phyloP scores from a whole-genome alignment of 1,140 invertebrate genomes.

The Atta colombica region DNA sequence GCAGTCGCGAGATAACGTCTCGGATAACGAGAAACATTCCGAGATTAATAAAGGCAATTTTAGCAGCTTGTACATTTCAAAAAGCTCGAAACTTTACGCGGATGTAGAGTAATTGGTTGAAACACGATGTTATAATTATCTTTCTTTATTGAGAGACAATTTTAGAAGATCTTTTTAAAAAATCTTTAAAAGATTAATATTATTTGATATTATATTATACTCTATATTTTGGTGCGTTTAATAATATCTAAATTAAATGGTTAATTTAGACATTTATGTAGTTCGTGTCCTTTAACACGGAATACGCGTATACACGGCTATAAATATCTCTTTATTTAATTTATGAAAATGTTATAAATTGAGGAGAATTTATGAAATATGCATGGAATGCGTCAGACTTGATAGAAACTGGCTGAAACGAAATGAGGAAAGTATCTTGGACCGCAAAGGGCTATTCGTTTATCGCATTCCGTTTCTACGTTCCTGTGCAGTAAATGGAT shows the following conservation, averaged over 20 bases:
- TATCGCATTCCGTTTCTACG: constrained; percentile 49
- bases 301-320: background rate
- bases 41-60: constrained; percentile 11
- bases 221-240: background rate
- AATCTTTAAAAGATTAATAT: background rate
- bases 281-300: background rate
- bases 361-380: constrained; percentile 10
- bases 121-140: background rate
- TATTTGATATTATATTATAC: background rate
- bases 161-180: background rate
- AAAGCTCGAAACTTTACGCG: background rate
- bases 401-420: constrained; percentile 12
- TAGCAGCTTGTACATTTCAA: background rate
- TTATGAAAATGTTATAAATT: constrained; percentile 22
- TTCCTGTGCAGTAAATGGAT: constrained; percentile 50
- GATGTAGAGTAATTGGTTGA: background rate
- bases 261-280: background rate
- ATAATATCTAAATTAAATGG: background rate
- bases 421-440: constrained; percentile 9
- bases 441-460: constrained; percentile 41
- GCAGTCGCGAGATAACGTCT: constrained; percentile 5
- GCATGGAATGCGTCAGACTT: constrained; percentile 33
- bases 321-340: constrained; percentile 40
- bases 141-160: background rate
- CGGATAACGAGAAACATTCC: constrained; percentile 28